These are phyloP conservation scores for Anaspis maculata DNA, from an alignment of 2,888 invertebrate species.

Conservation along the genomic window DNA sequence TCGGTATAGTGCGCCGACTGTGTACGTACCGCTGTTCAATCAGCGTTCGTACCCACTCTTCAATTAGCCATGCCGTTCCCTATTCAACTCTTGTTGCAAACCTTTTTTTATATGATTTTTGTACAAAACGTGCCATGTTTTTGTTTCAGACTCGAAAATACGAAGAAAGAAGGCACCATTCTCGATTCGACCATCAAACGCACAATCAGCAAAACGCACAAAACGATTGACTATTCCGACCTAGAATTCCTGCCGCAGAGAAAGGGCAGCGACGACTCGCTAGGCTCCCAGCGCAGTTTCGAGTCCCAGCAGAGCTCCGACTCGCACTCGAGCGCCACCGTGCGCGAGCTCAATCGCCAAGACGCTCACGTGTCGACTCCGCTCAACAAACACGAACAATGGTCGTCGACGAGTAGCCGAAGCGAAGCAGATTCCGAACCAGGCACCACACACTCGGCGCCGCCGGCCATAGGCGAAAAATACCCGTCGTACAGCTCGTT, in stretches of 20 bases:
- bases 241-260: slow-evolving; percentile 37
- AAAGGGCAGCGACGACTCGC: slow-evolving; percentile 49
- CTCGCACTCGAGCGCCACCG: slow-evolving; percentile 29
- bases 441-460: slow-evolving; percentile 34
- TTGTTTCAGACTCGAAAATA: slow-evolving; percentile 35
- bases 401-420: slow-evolving; percentile 37
- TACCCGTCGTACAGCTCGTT: slow-evolving; percentile 21
- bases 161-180: slow-evolving; percentile 35
- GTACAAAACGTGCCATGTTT: no score
- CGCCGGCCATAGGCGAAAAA: slow-evolving; percentile 31
- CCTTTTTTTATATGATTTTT: no score
- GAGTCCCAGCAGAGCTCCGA: slow-evolving; percentile 46
- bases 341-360: slow-evolving; percentile 17
- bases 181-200: slow-evolving; percentile 30
- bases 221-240: slow-evolving; percentile 36
- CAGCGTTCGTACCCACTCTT: no score
- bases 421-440: slow-evolving; percentile 35
- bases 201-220: slow-evolving; percentile 33
- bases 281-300: slow-evolving; percentile 45
- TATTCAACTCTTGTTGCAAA: no score
- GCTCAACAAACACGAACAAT: slow-evolving; percentile 26
- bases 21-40: no score
- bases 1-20: no score
- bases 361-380: slow-evolving; percentile 7
- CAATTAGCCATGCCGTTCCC: no score